Evolutionary conservation across 2,888 invertebrate genomes (phyloP), one percentile per base, ranked within the genome.

Genomic region (Nomada lathburiana): DNA sequence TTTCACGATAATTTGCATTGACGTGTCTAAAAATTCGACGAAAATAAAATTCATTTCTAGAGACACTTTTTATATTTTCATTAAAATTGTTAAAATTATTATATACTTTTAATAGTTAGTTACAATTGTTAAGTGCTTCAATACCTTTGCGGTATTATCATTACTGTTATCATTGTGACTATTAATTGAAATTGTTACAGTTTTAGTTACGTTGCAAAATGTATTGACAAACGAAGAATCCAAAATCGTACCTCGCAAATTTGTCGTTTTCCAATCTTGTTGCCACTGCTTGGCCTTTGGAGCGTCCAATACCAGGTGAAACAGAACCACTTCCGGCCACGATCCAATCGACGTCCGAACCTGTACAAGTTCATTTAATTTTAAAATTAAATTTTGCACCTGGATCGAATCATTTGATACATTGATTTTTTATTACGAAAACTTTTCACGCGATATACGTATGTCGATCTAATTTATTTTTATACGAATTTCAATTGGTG

Each of bases 301-400:
- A 90, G 18, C 93, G 90, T 29, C 92, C 92, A 13, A 95, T 95
- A 62, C 95, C 95, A 0, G 95, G 95, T 2, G 95, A 95, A 36
- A 95, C 94, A 0, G 95, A 95, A 10, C 95, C 95, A 86, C 95
- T 95, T 57, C 96, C 97, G 52, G 95, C 95, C 76, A 96, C 94
- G 72, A 97, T 96, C 97, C 97, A 97, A 74, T 97, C 97, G 52
- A 97, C 95, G 92, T 97, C 97, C 11, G 96, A 95, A 62, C 96
- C 96, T 92, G 26, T 10, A 36, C 13, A 29, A 57, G 63, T 60
- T 42, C 26, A 47, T 64, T 26, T 36, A 67, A 72, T 29, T 13
- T 20, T 60, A 18, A 2, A n/a, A 60, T 26, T 0, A 16, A 16
- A 26, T 26, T 57, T 2, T 10, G 11, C 26, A 36, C 26, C 16